Percentiles rank a stretch among this genome's conserved stretches.
Evolutionary conservation across 2,113 vertebrate genomes (phyloP).

Genomic region (Gallinago media): DNA sequence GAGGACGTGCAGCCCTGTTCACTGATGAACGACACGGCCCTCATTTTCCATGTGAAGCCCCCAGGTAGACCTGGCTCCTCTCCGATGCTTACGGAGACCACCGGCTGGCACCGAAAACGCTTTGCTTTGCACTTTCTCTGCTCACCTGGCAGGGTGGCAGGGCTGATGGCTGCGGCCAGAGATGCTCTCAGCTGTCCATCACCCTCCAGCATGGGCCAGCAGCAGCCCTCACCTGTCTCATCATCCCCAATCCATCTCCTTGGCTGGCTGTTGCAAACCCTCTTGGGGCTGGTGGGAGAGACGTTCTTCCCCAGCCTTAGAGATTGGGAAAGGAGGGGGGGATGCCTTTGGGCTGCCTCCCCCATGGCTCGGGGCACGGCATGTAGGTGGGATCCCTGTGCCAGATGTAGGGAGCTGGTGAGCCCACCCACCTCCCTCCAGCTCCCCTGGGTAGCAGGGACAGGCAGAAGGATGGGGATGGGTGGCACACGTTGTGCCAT

Average conservation of each 20-base stretch:
- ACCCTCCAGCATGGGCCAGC: not conserved
- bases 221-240: not conserved
- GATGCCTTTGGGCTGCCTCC: not conserved
- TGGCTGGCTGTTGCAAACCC: not conserved
- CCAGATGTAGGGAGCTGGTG: not conserved
- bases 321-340: not conserved
- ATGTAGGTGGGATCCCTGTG: not conserved
- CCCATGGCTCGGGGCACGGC: accelerated
- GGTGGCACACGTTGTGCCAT: accelerated
- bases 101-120: not conserved
- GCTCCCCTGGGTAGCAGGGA: not conserved
- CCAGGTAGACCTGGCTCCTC: not conserved
- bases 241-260: not conserved
- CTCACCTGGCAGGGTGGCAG: not conserved
- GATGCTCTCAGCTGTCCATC: not conserved
- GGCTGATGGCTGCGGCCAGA: not conserved
- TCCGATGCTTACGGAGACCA: not conserved
- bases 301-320: accelerated
- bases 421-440: not conserved
- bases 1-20: not conserved
- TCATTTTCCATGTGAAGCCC: not conserved
- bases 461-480: accelerated
- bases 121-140: constrained; percentile 23
- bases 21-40: accelerated
- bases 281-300: not conserved